phyloP scores from a whole-genome alignment of 2,797 vertebrate species.

The Staurois parvus region DNA sequence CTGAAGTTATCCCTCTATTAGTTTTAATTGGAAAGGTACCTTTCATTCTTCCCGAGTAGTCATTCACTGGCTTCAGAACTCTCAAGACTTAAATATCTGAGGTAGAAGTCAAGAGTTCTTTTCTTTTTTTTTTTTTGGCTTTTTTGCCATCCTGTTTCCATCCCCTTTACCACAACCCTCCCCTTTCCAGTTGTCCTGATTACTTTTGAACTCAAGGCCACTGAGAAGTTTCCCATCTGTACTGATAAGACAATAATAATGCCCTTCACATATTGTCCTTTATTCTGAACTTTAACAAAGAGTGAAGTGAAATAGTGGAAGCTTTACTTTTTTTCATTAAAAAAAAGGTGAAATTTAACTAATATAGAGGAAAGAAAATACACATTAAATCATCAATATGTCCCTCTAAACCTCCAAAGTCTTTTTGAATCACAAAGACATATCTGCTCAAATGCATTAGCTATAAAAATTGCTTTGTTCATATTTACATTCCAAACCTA shows the following conservation, averaged over 20 bases:
- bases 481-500: neutral
- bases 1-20: slow-evolving; percentile 82
- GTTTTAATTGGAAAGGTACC: slow-evolving; percentile 83
- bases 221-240: slow-evolving; percentile 45
- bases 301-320: slow-evolving; percentile 12
- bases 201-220: slow-evolving; percentile 38
- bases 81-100: slow-evolving; percentile 75
- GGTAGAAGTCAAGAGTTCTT: slow-evolving; percentile 72
- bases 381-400: neutral
- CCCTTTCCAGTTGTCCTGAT: slow-evolving; percentile 41
- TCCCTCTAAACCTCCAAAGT: neutral
- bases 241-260: slow-evolving; percentile 35
- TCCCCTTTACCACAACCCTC: slow-evolving; percentile 10
- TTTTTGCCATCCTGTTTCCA: slow-evolving; percentile 36
- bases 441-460: neutral
- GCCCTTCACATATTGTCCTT: neutral
- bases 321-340: slow-evolving; percentile 24
- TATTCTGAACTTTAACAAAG: slow-evolving; percentile 34
- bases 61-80: slow-evolving; percentile 77
- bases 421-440: neutral
- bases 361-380: slow-evolving; percentile 41
- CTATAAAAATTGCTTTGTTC: neutral
- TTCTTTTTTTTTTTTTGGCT: slow-evolving; percentile 7
- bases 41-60: slow-evolving; percentile 79
- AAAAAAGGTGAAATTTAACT: slow-evolving; percentile 46